Conservation (phyloP, 2,113 vertebrate genomes). For the Phalacrocorax carbo region DNA sequence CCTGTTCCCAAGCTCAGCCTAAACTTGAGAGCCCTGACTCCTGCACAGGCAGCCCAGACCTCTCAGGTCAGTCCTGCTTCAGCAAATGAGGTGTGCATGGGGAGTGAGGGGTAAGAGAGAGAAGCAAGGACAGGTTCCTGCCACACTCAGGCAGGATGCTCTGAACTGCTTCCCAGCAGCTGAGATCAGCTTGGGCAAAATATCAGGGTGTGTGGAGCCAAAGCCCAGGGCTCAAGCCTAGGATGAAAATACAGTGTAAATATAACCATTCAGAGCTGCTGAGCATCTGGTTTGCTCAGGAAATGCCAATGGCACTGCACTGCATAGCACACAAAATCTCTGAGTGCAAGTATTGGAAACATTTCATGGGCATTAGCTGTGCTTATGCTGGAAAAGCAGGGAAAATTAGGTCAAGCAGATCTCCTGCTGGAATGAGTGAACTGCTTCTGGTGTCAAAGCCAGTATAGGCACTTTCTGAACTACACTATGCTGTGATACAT, state of each 20-base stretch:
- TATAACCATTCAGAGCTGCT: background rate
- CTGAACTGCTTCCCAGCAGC: background rate
- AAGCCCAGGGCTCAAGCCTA: background rate
- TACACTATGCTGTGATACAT: background rate
- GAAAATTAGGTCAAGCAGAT: slow-evolving; percentile 31
- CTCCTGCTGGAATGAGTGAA: background rate
- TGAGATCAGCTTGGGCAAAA: background rate
- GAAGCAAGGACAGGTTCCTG: background rate
- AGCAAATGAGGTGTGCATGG: background rate
- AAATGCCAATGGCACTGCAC: background rate
- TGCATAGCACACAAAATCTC: background rate
- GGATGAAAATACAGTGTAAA: background rate
- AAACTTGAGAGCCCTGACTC: background rate
- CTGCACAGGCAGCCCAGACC: background rate
- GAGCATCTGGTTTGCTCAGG: background rate
- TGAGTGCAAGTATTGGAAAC: slow-evolving; percentile 18
- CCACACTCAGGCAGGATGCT: background rate
- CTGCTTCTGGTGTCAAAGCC: background rate
- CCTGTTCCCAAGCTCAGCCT: background rate
- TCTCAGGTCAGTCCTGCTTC: background rate
- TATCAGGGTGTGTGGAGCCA: background rate
- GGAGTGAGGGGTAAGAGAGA: background rate
- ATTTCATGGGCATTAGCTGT: slow-evolving; percentile 16
- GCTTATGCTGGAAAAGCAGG: background rate
- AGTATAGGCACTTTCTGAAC: background rate